Base-by-base conservation (phyloP, 1,140 invertebrate species). In the Drosophila paulistorum region DNA sequence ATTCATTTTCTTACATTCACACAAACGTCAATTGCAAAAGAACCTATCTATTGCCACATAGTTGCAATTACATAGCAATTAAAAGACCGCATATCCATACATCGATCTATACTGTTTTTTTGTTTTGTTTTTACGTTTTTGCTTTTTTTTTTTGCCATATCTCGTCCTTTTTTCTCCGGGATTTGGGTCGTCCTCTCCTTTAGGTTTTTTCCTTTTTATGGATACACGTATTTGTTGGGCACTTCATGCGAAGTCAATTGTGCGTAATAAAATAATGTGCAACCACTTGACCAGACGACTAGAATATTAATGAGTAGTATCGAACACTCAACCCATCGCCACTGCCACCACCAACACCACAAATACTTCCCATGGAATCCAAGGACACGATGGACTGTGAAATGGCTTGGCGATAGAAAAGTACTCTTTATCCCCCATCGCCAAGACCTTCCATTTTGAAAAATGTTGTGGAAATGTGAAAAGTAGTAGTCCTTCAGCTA, bases 181-280 rank as follows among this genome's bases (percentile, higher is more conserved):
- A 13, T 39, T 39, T 39, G 10, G 10, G 10, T 13, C 11, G 10
- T 42, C 14, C 14, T 33, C 35, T 23, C 63, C 17, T 23, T 39
- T n/a, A 3, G 11, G n/a, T 33, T 57, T 59, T 68, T 10, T 13
- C 62, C 62, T 68, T 74, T 68, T 68, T 41, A 65, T 42, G 17
- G 33, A 20, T 35, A 58, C 72, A 74, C 72, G 71, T 68, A 48
- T 42, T 59, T 35, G 57, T 26, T 26, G 61, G 39, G 30, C 55
- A 77, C 71, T 66, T 59, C 63, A 65, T 66, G 61, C 76, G 68
- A 51, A 73, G 65, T 87, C 83, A 87, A 87, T 87, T 82, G 83
- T 70, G 76, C 83, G 83, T 87, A 87, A 87, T 87, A 87, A 87
- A 87, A 80, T 87, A 86, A 79, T 79, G 83, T 79, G 76, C 84